These are phyloP conservation scores for Diceros bicornis DNA, from an alignment of 2,797 vertebrate genomes.

Conservation along the genomic window DNA sequence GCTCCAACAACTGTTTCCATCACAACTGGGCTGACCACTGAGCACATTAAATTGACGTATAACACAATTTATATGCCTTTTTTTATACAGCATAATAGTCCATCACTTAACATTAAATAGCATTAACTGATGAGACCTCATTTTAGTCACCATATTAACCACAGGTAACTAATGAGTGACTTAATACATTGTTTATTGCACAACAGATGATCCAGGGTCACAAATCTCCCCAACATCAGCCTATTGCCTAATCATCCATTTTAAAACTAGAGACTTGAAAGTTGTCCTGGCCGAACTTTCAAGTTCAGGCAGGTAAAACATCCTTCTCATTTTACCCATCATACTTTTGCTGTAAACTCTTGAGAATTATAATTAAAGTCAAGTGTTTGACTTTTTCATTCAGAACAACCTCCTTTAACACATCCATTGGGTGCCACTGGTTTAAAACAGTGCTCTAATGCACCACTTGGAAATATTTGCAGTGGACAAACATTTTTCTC, in stretches of 20 bases:
- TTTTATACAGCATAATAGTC: background rate
- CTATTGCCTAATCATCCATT: background rate
- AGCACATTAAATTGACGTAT: background rate
- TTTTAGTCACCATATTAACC: conserved; percentile 27
- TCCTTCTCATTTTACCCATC: background rate
- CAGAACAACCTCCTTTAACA: background rate
- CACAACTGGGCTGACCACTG: background rate
- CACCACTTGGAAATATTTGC: background rate
- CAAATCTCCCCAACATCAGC: background rate
- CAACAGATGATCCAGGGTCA: background rate
- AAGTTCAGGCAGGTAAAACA: background rate
- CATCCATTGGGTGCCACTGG: background rate
- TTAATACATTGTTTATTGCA: background rate
- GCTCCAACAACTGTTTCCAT: background rate
- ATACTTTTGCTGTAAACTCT: background rate
- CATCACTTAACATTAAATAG: background rate
- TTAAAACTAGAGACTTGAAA: background rate
- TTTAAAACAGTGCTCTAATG: background rate
- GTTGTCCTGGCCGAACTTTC: background rate
- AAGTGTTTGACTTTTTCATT: background rate
- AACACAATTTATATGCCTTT: background rate
- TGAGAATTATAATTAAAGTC: background rate
- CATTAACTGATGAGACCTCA: background rate
- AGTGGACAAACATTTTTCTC: conserved; percentile 26
- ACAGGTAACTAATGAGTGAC: background rate